Evolutionary conservation across 1,140 invertebrate species (phyloP).

Genomic region (Ceratina japonica): DNA sequence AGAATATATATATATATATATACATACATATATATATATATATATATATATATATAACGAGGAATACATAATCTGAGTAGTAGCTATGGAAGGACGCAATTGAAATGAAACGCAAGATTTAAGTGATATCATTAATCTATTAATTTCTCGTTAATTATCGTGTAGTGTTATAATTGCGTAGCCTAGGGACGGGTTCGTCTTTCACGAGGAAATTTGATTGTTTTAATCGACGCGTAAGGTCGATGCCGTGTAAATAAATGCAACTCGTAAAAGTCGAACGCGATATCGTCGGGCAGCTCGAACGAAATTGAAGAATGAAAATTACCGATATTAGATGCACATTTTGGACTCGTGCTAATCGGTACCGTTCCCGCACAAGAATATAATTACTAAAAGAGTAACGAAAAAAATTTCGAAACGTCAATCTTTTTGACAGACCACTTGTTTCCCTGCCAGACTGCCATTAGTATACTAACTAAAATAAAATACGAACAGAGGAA

Average conservation of each 20-base stretch:
- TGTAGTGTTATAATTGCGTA: slow-evolving; percentile 40
- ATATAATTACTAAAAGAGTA: background rate
- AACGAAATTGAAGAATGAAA: slow-evolving; percentile 15
- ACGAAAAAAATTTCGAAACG: background rate
- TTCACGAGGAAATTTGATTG: slow-evolving; percentile 34
- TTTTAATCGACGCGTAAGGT: background rate
- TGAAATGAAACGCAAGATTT: background rate
- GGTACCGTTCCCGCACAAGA: background rate
- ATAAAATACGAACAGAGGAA: slow-evolving; percentile 24
- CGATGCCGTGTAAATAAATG: background rate
- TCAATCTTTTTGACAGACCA: slow-evolving; percentile 50
- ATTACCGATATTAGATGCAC: background rate
- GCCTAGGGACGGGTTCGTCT: slow-evolving; percentile 48
- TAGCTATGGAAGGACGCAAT: background rate
- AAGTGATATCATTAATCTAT: slow-evolving; percentile 23
- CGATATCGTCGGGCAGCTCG: slow-evolving; percentile 69
- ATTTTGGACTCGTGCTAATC: background rate
- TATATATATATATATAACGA: background rate
- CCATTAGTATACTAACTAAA: slow-evolving; percentile 63
- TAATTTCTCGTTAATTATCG: slow-evolving; percentile 28
- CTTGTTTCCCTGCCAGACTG: slow-evolving; percentile 66
- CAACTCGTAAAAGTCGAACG: slow-evolving; percentile 53
- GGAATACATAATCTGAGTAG: slow-evolving; percentile 2
- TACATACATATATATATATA: too few relatives aligned
- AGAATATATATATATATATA: too few relatives aligned